A percentile compares a stretch with the other conserved stretches of the same genome.
These are phyloP conservation scores for Leptosomus discolor DNA, from an alignment of 2,113 vertebrate species.

Conservation along the genomic window DNA sequence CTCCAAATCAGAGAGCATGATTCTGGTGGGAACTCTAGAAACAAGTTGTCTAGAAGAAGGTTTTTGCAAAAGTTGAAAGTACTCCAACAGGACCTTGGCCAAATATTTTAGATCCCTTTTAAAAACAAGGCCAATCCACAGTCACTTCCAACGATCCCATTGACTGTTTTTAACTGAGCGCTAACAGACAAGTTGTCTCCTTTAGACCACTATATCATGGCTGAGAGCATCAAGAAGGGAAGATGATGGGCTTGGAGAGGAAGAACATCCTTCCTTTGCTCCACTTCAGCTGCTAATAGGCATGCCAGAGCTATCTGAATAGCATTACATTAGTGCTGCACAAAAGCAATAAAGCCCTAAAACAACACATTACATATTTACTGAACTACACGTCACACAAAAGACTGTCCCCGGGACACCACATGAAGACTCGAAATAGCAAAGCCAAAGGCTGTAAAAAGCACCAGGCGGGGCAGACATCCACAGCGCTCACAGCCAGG, in stretches of 20 bases:
- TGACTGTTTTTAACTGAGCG: not conserved
- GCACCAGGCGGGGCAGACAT: not conserved
- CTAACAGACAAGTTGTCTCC: constrained; percentile 43
- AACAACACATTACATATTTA: constrained; percentile 2
- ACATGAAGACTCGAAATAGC: not conserved
- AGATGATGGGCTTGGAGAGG: constrained; percentile 27
- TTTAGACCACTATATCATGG: constrained; percentile 16
- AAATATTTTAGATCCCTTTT: constrained; percentile 25
- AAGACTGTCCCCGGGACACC: not conserved
- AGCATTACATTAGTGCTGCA: not conserved
- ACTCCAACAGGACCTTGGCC: not conserved
- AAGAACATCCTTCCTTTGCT: constrained; percentile 44
- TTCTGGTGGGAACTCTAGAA: not conserved
- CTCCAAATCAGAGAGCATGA: not conserved
- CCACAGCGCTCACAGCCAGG: not conserved
- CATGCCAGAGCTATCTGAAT: not conserved
- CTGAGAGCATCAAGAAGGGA: constrained; percentile 45
- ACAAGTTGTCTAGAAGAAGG: not conserved
- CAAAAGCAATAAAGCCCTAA: constrained; percentile 33
- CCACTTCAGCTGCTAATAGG: not conserved
- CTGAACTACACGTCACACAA: not conserved
- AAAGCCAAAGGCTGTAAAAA: not conserved
- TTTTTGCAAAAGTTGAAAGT: not conserved
- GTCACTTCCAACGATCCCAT: not conserved
- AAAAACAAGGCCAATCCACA: not conserved